Base-by-base conservation (phyloP, 1,140 invertebrate genomes). In the Hydropsyche tenuis region DNA sequence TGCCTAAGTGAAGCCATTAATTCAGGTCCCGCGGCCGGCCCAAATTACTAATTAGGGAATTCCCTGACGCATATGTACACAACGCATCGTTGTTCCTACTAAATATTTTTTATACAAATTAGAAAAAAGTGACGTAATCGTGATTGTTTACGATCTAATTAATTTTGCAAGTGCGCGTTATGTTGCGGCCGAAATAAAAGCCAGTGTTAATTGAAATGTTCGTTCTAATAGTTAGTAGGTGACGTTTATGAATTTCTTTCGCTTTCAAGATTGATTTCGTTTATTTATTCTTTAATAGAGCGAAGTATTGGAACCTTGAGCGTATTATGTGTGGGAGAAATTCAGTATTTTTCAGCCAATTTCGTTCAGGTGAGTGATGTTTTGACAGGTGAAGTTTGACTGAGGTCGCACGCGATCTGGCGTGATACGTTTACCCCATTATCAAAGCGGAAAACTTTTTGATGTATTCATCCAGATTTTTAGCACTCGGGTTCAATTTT, bases 31-130 rank as follows among this genome's bases (percentile, higher is more conserved):
- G 74, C 46, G 69, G 69, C 63, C 22, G 23, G 11, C 74, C 74
- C 69, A 75, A 75, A 75, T 75, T 75, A 75, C 63, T 75, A 75
- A 75, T 75, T 75, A 72, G 74, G 74, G 74, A 75, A 75, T 75
- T 60, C 69, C 48, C 18, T n/a, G 37, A 27, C 66, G 66, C 66
- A 27, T 20, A 69, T 27, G 23, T 53, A 51, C 66, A 27, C 66
- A 27, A 53, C 30, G 18, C 27, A 63, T 63, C 60, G 23, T 63
- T 63, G 16, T 63, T 63, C 22, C 23, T 37, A 37, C 30, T 37
- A 37, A 37, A 37, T 37, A 37, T 37, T 37, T 37, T 37, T 37
- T 9, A 37, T n/a, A 9, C 30, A 37, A 37, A 37, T 37, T 37
- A 37, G 30, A 37, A 37, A 37, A 37, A 37, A 37, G 30, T 37